Base-by-base conservation (phyloP, 2,113 vertebrate species). In the Loxodonta africana region DNA sequence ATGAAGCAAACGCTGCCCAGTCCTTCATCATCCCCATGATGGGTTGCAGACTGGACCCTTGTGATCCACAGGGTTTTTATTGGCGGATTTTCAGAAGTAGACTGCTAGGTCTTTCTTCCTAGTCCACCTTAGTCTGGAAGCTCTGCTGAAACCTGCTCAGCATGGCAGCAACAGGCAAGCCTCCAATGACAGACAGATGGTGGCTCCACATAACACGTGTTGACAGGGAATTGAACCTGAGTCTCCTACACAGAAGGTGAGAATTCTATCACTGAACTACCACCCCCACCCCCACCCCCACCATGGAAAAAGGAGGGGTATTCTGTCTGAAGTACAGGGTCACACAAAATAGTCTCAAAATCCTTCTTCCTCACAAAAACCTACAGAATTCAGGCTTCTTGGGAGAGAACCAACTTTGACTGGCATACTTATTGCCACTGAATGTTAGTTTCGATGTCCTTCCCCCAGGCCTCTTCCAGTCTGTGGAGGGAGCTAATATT, bases 401-500 rank as follows among this genome's bases (percentile, higher is more conserved):
- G 26, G n/a, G 60, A 46, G 65, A 76, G 51, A 71, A n/a, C 30
- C 26, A 81, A 1, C 4, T 51, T 17, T 67, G 18, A 15, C 17
- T 4, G 17, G 9, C 1, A 1, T 1, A 6, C 8, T 48, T 33
- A 14, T 9, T 33, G 18, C 5, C 18, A 1, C 30, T 3, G 6
- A 25, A 1, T 3, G 0, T 11, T 11, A 37, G 26, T 60, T 53
- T 41, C 18, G 37, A 37, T 10, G 0, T 51, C 23, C 69, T 76
- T 63, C 44, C 48, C 60, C n/a, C 12, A 30, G 25, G 51, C 5
- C 0, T 37, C 76, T 81, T 14, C 30, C 63, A 8, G 18, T 44
- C 5, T 17, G 41, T 3, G 4, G 20, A 73, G 62, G 41, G 25
- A 82, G 60, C 0, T 26, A 3, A 5, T 2, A 6, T 82, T 96